phyloP scores from a whole-genome alignment of 2,888 invertebrate genomes.

The Heliconius hortense region DNA sequence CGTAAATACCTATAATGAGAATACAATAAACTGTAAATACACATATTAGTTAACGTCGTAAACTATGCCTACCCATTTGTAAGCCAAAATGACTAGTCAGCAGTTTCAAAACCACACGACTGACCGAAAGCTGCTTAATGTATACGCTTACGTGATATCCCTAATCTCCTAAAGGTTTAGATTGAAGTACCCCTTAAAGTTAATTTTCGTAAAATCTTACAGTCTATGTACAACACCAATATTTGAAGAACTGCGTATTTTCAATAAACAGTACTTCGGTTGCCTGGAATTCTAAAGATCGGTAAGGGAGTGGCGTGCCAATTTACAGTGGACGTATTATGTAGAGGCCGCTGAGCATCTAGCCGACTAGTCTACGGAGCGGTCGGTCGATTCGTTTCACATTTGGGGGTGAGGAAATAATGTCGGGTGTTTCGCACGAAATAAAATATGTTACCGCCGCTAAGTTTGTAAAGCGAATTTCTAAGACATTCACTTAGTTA shows the following conservation, averaged over 20 bases:
- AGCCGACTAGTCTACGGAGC: slow-evolving; percentile 53
- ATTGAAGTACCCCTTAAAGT: slow-evolving; percentile 73
- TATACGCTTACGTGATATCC: slow-evolving; percentile 62
- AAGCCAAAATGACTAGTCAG: slow-evolving; percentile 23
- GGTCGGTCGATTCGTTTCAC: slow-evolving; percentile 53
- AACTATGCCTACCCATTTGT: slow-evolving; percentile 11
- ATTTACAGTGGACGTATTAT: slow-evolving; percentile 51
- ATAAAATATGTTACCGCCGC: slow-evolving; percentile 68
- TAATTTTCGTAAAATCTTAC: slow-evolving; percentile 80
- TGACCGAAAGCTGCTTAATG: slow-evolving; percentile 57
- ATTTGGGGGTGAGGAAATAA: slow-evolving; percentile 59
- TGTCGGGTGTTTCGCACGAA: slow-evolving; percentile 65
- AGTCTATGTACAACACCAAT: slow-evolving; percentile 57
- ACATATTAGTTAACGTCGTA: background rate
- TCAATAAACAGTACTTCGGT: slow-evolving; percentile 39
- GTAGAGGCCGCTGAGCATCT: slow-evolving; percentile 52
- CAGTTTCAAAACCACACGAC: slow-evolving; percentile 44
- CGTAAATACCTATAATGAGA: background rate
- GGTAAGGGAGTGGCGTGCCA: slow-evolving; percentile 51
- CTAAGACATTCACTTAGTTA: slow-evolving; percentile 46
- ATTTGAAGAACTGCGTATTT: slow-evolving; percentile 41
- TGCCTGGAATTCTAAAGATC: slow-evolving; percentile 39
- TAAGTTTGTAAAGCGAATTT: slow-evolving; percentile 60
- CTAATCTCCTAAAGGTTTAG: slow-evolving; percentile 72
- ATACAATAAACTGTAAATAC: background rate